Evolutionary conservation across 1,140 invertebrate genomes (phyloP), one percentile per base, ranked within the genome.

Genomic region (Penaeus japonicus): DNA sequence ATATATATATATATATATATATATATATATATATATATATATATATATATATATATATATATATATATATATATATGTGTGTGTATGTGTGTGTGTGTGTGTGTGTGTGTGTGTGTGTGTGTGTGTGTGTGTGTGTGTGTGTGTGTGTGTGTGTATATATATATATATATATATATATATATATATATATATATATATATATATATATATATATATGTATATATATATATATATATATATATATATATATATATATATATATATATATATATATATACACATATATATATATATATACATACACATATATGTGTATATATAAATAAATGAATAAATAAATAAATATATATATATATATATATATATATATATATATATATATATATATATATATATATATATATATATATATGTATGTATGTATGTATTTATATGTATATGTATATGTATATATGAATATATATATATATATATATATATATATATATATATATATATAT

Each of bases 401-500:
- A 47, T 47, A 47, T 47, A 47, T 47, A 47, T 47, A 47, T 47
- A 47, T 47, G 15, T 47, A 47, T 47, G 15, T 47, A 47, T 47
- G 5, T 80, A 80, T 53, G 10, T 54, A 80, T 22, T 39, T 18
- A n/a, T 20, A 20, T 12, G 53, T 47, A 35, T 53, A 39, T 54
- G 22, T 18, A 32, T 57, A 81, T 59, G 0, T 81, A 55, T 81
- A 55, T 55, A 55, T 53, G 20, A 15, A n/a, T 4, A 22, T 35
- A 55, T 81, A 55, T 55, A 55, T 82, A 82, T 82, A 82, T 57
- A 82, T 57, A 82, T 57, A 82, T 59, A 82, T 82, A 82, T 82
- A 82, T 82, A 82, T 82, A 59, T 81, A 59, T 81, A 59, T 81
- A 59, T 81, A 81, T 81, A 81, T 81, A 81, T 81, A 81, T 81